Evolutionary conservation across 2,113 vertebrate genomes (phyloP).

Genomic region (Oreochromis aureus): DNA sequence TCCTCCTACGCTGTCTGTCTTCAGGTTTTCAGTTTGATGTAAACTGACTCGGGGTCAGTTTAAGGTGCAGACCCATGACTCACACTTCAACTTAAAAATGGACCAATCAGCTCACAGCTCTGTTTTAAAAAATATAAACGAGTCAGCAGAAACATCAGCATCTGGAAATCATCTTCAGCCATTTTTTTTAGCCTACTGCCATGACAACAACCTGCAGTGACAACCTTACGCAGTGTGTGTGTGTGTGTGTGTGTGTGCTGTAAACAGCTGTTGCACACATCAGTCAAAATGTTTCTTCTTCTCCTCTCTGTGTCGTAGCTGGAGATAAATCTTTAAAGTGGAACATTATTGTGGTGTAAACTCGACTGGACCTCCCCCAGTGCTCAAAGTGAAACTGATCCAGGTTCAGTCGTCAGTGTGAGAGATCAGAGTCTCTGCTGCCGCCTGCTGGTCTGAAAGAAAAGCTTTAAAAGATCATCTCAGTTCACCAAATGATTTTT

Average conservation of each 20-base stretch:
- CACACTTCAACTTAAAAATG: neutral
- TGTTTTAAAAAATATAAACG: neutral
- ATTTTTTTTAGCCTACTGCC: neutral
- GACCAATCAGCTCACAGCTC: neutral
- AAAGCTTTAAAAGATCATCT: neutral
- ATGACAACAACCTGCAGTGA: neutral
- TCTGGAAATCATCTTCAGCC: constrained; percentile 17
- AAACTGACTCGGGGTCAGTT: neutral
- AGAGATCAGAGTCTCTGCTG: neutral
- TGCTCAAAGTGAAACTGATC: neutral
- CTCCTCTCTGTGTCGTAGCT: accelerated
- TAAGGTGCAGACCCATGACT: neutral
- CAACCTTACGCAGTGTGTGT: neutral
- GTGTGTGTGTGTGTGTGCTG: neutral
- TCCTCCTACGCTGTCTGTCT: neutral
- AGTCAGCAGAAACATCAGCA: neutral
- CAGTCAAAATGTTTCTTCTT: neutral
- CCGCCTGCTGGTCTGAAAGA: neutral
- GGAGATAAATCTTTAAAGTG: neutral
- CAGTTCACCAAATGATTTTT: neutral
- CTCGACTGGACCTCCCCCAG: neutral
- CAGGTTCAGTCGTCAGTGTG: neutral
- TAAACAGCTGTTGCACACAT: constrained; percentile 1
- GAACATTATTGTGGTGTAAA: neutral
- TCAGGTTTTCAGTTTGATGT: neutral